Percentiles rank a stretch among this genome's conserved stretches.
Conservation (phyloP, 2,888 invertebrate genomes). For the Latheticus oryzae region DNA sequence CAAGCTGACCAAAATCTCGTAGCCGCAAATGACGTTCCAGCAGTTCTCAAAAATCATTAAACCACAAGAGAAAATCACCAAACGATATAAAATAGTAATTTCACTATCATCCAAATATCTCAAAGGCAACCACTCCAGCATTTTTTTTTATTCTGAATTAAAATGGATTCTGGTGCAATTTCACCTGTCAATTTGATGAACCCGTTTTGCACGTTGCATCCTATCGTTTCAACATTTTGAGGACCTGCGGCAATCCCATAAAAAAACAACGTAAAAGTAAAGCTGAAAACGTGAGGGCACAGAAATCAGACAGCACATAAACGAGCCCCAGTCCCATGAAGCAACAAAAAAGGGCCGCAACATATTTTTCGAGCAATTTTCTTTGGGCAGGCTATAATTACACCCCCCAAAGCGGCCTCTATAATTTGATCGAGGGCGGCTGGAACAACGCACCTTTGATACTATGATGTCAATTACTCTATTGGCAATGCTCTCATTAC, state of each 20-base stretch:
- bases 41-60: conserved; percentile 25
- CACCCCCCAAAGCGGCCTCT: conserved; percentile 62
- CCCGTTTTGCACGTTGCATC: neutral
- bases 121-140: no score
- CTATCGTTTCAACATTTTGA: conserved; percentile 29
- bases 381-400: conserved; percentile 64
- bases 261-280: conserved; percentile 34
- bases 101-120: no score
- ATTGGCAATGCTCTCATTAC: conserved; percentile 47
- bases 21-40: conserved; percentile 35
- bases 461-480: conserved; percentile 63
- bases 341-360: conserved; percentile 45
- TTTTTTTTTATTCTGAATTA: no score
- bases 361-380: conserved; percentile 64
- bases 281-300: conserved; percentile 36
- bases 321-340: conserved; percentile 33
- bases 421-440: conserved; percentile 64
- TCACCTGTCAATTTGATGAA: no score
- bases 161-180: no score
- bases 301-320: conserved; percentile 39
- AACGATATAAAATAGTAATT: no score
- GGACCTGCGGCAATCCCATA: conserved; percentile 18
- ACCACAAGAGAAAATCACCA: no score
- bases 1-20: conserved; percentile 35
- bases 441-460: conserved; percentile 62